phyloP scores from a whole-genome alignment of 2,888 invertebrate species.

The Apamea crenata region DNA sequence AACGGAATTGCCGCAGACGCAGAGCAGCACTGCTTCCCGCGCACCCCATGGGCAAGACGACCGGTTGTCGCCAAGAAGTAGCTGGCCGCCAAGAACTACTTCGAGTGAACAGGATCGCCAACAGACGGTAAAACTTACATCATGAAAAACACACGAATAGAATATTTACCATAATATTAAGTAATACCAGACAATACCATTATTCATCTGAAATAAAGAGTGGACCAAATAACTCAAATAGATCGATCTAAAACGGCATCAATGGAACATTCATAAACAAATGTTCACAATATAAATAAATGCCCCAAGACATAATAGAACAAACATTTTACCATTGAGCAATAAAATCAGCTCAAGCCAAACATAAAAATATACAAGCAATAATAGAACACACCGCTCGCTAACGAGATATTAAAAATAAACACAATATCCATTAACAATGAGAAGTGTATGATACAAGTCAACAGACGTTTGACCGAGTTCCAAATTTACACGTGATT shows the following conservation, averaged over 20 bases:
- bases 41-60: slow-evolving; percentile 88
- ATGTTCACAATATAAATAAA: slow-evolving; percentile 51
- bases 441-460: slow-evolving; percentile 68
- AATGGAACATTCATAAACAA: slow-evolving; percentile 54
- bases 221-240: slow-evolving; percentile 52
- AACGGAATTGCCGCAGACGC: slow-evolving; percentile 50
- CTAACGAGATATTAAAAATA: slow-evolving; percentile 68
- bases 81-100: slow-evolving; percentile 83
- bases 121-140: slow-evolving; percentile 77
- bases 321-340: slow-evolving; percentile 62
- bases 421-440: slow-evolving; percentile 68
- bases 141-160: neutral
- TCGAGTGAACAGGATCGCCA: slow-evolving; percentile 83
- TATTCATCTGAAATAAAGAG: slow-evolving; percentile 27
- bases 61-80: slow-evolving; percentile 84
- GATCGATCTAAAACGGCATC: slow-evolving; percentile 44
- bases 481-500: slow-evolving; percentile 78
- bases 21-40: slow-evolving; percentile 75
- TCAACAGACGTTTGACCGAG: slow-evolving; percentile 75
- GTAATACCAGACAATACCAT: neutral
- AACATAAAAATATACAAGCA: slow-evolving; percentile 55
- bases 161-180: neutral
- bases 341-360: slow-evolving; percentile 58
- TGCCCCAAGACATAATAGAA: slow-evolving; percentile 53
- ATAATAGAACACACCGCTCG: slow-evolving; percentile 52